Evolutionary conservation across 2,888 invertebrate genomes (phyloP).

Genomic region (Sphaerophoria taeniata): DNA sequence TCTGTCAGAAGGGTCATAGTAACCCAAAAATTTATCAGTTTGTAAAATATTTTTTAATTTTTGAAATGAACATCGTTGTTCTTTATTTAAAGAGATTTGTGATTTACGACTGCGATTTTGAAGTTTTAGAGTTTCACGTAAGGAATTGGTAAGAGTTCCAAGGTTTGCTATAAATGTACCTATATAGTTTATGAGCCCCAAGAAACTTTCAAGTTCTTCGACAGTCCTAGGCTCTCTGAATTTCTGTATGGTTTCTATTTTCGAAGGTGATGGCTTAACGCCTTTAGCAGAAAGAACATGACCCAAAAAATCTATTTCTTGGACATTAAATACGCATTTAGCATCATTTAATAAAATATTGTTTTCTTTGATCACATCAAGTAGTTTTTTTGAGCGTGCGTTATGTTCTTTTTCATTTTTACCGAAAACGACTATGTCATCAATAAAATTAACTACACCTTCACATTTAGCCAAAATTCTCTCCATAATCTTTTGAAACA

Average conservation of each 20-base stretch:
- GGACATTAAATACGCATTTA: neutral
- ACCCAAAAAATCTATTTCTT: neutral
- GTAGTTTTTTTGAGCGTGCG: neutral
- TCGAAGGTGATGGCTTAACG: conserved; percentile 4
- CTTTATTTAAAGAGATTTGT: neutral
- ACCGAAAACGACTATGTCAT: conserved; percentile 8
- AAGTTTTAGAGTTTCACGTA: conserved; percentile 1
- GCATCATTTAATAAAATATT: neutral
- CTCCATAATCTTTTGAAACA: too few relatives aligned
- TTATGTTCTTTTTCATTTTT: conserved; percentile 7
- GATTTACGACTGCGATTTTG: neutral
- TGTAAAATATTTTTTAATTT: conserved; percentile 1
- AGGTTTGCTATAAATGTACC: neutral
- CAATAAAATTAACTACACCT: conserved; percentile 12
- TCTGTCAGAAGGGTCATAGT: neutral
- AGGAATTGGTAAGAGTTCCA: neutral
- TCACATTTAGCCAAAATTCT: conserved; percentile 2
- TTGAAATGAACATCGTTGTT: neutral
- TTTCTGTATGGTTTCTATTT: neutral
- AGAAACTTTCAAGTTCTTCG: conserved; percentile 1
- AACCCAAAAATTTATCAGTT: conserved; percentile 3
- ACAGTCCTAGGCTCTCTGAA: conserved; percentile 2
- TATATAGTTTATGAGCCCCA: neutral
- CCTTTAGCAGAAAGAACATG: neutral
- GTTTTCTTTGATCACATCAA: neutral